phyloP scores from a whole-genome alignment of 2,888 invertebrate species.

The Cremastobaeus sp. region DNA sequence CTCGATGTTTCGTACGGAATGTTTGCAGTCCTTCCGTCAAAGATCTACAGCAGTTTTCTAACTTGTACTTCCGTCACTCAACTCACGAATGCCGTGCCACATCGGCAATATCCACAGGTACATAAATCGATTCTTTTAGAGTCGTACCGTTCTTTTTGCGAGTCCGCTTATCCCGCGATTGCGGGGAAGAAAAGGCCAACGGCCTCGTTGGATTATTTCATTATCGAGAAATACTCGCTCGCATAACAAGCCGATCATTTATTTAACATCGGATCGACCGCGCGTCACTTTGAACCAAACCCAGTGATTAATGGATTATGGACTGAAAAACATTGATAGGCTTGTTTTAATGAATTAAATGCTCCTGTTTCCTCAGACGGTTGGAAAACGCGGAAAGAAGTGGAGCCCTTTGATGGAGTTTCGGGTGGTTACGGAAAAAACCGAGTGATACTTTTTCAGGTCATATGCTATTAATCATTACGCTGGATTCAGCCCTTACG shows the following conservation, averaged over 20 bases:
- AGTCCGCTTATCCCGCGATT: constrained; percentile 18
- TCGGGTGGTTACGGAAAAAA: constrained; percentile 7
- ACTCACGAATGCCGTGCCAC: background rate
- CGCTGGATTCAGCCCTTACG: constrained; percentile 14
- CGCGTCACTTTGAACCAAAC: constrained; percentile 6
- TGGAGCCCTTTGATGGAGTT: no score
- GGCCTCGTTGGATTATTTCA: constrained; percentile 32
- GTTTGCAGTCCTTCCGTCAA: background rate
- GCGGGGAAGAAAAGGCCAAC: constrained; percentile 26
- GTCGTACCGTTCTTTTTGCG: constrained; percentile 18
- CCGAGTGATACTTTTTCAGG: background rate
- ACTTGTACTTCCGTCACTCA: constrained; percentile 5
- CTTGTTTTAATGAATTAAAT: no score
- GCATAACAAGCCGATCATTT: constrained; percentile 16
- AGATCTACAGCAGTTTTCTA: background rate
- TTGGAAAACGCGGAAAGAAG: no score
- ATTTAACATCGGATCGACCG: constrained; percentile 9
- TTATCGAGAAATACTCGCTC: constrained; percentile 20
- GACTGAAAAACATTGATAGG: constrained; percentile 11
- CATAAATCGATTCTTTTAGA: constrained; percentile 26
- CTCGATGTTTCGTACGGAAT: no score
- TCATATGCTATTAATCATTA: constrained; percentile 24
- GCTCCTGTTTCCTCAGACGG: no score
- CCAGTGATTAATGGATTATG: no score
- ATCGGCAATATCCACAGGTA: constrained; percentile 33